Evolutionary conservation across 2,888 invertebrate genomes (phyloP).

Genomic region (Apomyelois bistriatella): DNA sequence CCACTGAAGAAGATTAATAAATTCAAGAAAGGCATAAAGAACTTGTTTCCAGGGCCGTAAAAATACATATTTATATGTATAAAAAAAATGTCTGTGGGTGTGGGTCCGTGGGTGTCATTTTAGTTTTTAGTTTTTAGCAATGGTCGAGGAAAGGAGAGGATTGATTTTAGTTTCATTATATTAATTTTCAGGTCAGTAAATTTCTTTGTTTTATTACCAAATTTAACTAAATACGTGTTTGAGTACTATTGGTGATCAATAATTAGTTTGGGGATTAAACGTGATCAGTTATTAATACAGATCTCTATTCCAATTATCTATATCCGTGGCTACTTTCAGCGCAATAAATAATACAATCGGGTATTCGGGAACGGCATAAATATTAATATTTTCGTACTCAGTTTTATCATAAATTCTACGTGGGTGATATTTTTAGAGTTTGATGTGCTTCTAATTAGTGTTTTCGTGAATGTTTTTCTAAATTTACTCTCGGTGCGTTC

Average conservation of each 20-base stretch:
- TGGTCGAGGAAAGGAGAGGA: conserved; percentile 3
- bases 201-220: not conserved
- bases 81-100: too few relatives aligned
- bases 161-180: conserved; percentile 3
- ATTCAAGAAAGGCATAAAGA: too few relatives aligned
- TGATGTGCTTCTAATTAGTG: not conserved
- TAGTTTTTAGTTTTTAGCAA: conserved; percentile 8
- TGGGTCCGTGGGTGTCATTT: too few relatives aligned
- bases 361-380: not conserved
- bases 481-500: conserved; percentile 31
- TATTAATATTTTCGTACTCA: not conserved
- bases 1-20: too few relatives aligned
- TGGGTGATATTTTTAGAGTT: conserved; percentile 1
- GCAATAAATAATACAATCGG: not conserved
- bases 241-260: too few relatives aligned
- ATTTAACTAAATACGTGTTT: too few relatives aligned
- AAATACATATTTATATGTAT: too few relatives aligned
- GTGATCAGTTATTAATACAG: not conserved
- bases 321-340: conserved; percentile 1
- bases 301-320: conserved; percentile 1
- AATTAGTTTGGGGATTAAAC: not conserved
- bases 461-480: conserved; percentile 27
- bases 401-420: not conserved
- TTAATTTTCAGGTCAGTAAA: conserved; percentile 7
- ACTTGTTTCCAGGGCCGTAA: too few relatives aligned